phyloP scores from a whole-genome alignment of 2,797 vertebrate genomes.

The Ara ararauna region DNA sequence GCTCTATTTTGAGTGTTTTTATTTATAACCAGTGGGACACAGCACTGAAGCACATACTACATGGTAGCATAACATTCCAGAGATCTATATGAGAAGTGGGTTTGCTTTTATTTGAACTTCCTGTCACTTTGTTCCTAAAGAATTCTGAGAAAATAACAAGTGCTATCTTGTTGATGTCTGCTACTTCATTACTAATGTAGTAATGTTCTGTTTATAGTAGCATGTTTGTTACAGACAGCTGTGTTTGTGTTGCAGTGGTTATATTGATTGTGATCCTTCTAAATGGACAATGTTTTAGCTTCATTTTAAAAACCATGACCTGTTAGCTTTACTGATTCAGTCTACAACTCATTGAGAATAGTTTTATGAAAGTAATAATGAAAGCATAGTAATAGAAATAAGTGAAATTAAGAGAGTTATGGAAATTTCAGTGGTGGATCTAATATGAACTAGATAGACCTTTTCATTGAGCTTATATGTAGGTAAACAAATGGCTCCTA shows the following conservation, averaged over 20 bases:
- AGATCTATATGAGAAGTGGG: not conserved
- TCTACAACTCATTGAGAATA: not conserved
- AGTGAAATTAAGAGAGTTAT: not conserved
- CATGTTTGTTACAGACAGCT: not conserved
- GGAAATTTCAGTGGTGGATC: not conserved
- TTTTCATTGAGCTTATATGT: not conserved
- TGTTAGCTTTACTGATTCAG: not conserved
- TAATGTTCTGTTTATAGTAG: constrained; percentile 10
- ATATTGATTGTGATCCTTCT: not conserved
- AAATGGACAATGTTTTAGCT: not conserved
- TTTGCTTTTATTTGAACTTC: not conserved
- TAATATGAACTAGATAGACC: not conserved
- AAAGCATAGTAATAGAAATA: not conserved
- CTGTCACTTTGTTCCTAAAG: not conserved
- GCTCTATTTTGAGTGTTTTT: constrained; percentile 30
- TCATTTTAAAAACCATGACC: not conserved
- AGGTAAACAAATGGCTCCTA: not conserved
- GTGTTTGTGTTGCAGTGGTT: not conserved
- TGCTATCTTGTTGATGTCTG: not conserved
- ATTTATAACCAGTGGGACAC: constrained; percentile 39
- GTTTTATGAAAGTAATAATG: not conserved
- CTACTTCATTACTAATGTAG: not conserved
- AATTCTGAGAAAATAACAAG: not conserved
- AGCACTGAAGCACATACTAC: not conserved
- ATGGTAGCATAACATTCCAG: not conserved